A percentile compares a stretch with the other conserved stretches of the same genome.
Evolutionary conservation across 1,140 invertebrate genomes (phyloP).

Genomic region (Macrostomum lignano): DNA sequence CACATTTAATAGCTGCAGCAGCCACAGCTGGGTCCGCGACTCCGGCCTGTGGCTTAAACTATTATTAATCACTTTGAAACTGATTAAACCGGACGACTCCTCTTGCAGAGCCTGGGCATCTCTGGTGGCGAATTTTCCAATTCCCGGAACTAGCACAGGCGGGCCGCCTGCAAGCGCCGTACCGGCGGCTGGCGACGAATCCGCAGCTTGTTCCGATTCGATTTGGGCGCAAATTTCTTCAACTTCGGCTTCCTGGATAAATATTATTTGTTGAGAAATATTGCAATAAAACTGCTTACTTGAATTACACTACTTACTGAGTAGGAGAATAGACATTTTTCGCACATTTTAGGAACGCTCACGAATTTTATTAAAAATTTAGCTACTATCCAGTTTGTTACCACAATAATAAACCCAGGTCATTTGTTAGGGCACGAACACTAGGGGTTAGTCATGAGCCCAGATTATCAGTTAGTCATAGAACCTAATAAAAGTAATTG

Average conservation of each 20-base stretch:
- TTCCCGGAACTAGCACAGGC: not conserved
- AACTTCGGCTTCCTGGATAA: not conserved
- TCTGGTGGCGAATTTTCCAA: conserved; percentile 36
- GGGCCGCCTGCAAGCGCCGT: not conserved
- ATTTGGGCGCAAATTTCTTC: too few relatives aligned
- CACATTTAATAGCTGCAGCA: conserved; percentile 71
- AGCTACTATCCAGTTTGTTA: too few relatives aligned
- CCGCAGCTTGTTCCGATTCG: not conserved
- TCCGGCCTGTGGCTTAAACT: not conserved
- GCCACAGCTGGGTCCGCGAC: conserved; percentile 35
- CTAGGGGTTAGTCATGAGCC: too few relatives aligned
- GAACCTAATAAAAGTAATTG: too few relatives aligned
- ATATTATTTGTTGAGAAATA: too few relatives aligned
- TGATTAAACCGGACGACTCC: conserved; percentile 56
- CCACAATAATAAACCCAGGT: too few relatives aligned
- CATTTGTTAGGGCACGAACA: too few relatives aligned
- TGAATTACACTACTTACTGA: not conserved
- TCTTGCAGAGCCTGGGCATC: conserved; percentile 66
- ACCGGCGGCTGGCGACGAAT: not conserved
- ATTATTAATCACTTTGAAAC: conserved; percentile 75
- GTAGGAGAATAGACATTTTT: too few relatives aligned
- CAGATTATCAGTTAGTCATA: too few relatives aligned
- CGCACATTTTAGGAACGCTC: too few relatives aligned
- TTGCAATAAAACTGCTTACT: not conserved
- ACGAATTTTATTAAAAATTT: too few relatives aligned